These are phyloP conservation scores for Aphelinus certus DNA, from an alignment of 1,140 invertebrate species.

Conservation along the genomic window DNA sequence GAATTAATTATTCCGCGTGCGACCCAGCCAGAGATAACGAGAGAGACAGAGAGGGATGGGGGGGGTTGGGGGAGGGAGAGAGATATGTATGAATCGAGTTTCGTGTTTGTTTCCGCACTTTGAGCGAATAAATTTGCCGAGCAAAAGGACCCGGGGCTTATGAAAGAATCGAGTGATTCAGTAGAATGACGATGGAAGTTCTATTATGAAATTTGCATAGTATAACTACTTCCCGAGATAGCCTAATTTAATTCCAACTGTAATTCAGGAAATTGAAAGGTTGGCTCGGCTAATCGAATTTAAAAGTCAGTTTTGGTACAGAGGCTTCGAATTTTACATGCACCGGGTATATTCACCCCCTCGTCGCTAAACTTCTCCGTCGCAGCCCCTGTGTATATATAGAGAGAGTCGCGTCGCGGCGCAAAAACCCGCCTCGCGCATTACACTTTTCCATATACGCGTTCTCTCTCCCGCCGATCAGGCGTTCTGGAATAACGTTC, in stretches of 20 bases:
- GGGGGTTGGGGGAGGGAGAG: neutral
- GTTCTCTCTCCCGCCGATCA: too few relatives aligned
- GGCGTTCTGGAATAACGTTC: too few relatives aligned
- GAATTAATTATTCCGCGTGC: too few relatives aligned
- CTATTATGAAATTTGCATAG: constrained; percentile 26
- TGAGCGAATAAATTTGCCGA: neutral
- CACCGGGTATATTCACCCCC: too few relatives aligned
- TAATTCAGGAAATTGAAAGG: constrained; percentile 26
- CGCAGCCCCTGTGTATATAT: too few relatives aligned
- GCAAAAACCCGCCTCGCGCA: too few relatives aligned
- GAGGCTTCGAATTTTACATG: neutral
- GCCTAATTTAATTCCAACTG: constrained; percentile 24
- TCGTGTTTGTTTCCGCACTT: neutral
- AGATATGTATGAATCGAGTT: neutral
- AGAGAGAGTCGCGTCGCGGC: too few relatives aligned
- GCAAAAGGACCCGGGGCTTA: too few relatives aligned
- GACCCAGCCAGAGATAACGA: too few relatives aligned
- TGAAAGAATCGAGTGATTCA: neutral
- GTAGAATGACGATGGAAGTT: constrained; percentile 19
- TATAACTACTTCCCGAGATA: constrained; percentile 23
- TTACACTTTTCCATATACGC: too few relatives aligned
- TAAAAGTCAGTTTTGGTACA: constrained; percentile 16
- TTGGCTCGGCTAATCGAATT: constrained; percentile 15
- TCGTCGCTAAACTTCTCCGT: too few relatives aligned
- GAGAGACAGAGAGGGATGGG: neutral